Evolutionary conservation across 2,797 vertebrate genomes (phyloP).

Genomic region (Tamandua tetradactyla): DNA sequence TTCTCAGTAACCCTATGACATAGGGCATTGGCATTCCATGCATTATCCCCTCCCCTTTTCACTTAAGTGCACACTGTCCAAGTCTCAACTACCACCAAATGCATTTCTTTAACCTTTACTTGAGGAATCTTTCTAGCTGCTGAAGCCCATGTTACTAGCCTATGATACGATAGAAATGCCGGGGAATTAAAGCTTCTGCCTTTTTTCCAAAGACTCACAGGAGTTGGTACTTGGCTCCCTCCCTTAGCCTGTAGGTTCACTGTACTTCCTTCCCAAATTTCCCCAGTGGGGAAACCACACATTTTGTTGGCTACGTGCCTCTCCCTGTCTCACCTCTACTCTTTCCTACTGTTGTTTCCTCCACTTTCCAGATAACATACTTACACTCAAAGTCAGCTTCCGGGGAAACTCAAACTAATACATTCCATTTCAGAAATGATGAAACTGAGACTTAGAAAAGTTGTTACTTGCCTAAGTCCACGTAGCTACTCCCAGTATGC

Average conservation of each 20-base stretch:
- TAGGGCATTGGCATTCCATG: not conserved
- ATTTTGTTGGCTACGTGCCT: not conserved
- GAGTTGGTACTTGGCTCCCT: not conserved
- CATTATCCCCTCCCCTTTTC: not conserved
- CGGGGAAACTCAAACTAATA: not conserved
- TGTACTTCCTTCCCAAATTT: not conserved
- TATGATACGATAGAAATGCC: not conserved
- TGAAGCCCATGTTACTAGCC: too few species aligned
- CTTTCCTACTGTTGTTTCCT: not conserved
- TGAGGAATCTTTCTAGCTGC: not conserved
- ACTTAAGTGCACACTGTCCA: not conserved
- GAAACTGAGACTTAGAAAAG: not conserved
- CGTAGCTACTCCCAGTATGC: not conserved
- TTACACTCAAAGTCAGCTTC: not conserved
- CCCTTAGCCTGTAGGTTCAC: not conserved
- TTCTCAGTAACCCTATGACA: not conserved
- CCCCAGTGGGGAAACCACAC: not conserved
- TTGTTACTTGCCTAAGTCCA: not conserved
- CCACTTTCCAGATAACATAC: not conserved
- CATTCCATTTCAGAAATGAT: not conserved
- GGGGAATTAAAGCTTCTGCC: not conserved
- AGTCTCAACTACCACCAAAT: not conserved
- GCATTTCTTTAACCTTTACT: not conserved
- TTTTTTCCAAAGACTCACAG: not conserved
- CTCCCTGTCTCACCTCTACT: not conserved